A percentile compares a stretch with the other conserved stretches of the same genome.
phyloP scores from a whole-genome alignment of 2,113 vertebrate species.

The Vulpes ferrilata region DNA sequence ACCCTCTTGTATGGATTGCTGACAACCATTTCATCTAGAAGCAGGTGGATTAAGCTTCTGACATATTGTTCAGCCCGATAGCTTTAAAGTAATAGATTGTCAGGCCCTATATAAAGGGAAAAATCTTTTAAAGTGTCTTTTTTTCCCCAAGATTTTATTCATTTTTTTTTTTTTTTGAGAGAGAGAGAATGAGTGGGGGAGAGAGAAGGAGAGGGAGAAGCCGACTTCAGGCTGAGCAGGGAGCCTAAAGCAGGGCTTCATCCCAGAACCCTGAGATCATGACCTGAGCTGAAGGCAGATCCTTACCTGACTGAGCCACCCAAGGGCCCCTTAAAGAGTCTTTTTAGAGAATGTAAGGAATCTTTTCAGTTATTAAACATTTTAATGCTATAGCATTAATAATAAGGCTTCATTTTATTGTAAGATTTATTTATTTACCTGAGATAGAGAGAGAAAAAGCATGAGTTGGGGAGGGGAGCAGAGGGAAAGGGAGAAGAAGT shows the following conservation, averaged over 20 bases:
- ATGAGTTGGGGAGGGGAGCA: neutral
- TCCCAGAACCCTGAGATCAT: too few species aligned
- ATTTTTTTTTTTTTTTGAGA: too few species aligned
- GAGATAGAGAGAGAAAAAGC: neutral
- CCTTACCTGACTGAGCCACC: too few species aligned
- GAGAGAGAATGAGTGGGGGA: too few species aligned
- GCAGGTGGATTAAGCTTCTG: neutral
- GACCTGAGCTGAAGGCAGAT: too few species aligned
- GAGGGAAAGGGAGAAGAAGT: neutral
- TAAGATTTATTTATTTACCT: neutral
- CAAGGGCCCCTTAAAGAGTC: neutral
- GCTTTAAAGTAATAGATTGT: neutral
- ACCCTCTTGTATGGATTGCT: neutral
- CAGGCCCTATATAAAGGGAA: neutral
- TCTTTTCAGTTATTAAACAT: neutral
- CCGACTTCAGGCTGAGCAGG: too few species aligned
- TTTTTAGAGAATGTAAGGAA: slow-evolving; percentile 4
- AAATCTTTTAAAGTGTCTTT: neutral
- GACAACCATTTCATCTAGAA: slow-evolving; percentile 15
- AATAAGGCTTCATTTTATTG: neutral
- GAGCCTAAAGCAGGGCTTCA: too few species aligned
- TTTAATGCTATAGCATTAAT: neutral
- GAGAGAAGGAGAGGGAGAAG: too few species aligned
- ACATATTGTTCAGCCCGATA: neutral
- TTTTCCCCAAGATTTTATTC: neutral